These are phyloP conservation scores for Caiman crocodilus DNA, from an alignment of 2,797 vertebrate species.

Conservation along the genomic window DNA sequence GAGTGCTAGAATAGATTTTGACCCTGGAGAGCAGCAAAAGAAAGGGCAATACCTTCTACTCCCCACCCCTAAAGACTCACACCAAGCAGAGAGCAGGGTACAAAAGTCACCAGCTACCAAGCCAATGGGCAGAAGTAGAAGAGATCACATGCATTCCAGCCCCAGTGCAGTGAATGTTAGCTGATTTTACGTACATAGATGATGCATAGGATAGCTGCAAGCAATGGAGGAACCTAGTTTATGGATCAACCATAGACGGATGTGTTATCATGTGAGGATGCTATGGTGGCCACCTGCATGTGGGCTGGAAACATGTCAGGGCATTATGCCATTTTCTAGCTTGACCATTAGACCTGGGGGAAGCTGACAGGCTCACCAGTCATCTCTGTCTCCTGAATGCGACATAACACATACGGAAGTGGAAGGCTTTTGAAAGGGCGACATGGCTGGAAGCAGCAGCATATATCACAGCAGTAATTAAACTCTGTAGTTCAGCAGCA, in stretches of 20 bases:
- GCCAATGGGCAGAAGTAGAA: neutral
- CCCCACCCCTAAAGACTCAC: neutral
- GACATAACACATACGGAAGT: constrained; percentile 5
- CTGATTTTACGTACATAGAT: neutral
- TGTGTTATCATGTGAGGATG: neutral
- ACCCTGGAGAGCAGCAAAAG: neutral
- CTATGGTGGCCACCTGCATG: neutral
- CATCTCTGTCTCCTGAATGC: constrained; percentile 38
- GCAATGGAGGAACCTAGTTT: neutral
- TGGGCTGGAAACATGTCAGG: neutral
- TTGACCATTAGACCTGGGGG: constrained; percentile 34
- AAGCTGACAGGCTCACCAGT: neutral
- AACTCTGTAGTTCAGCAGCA: neutral
- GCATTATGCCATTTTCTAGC: constrained; percentile 27
- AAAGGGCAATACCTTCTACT: neutral
- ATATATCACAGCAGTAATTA: constrained; percentile 54
- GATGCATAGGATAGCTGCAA: neutral
- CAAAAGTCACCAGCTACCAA: neutral
- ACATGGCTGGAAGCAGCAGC: constrained; percentile 51
- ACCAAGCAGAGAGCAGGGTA: neutral
- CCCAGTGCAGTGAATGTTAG: neutral
- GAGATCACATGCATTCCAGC: neutral
- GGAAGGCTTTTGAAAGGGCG: constrained; percentile 14
- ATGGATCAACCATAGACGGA: neutral
- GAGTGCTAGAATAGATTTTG: neutral